Percentiles rank a stretch among this genome's conserved stretches.
These are phyloP conservation scores for Todus mexicanus DNA, from an alignment of 2,797 vertebrate genomes.

Conservation along the genomic window DNA sequence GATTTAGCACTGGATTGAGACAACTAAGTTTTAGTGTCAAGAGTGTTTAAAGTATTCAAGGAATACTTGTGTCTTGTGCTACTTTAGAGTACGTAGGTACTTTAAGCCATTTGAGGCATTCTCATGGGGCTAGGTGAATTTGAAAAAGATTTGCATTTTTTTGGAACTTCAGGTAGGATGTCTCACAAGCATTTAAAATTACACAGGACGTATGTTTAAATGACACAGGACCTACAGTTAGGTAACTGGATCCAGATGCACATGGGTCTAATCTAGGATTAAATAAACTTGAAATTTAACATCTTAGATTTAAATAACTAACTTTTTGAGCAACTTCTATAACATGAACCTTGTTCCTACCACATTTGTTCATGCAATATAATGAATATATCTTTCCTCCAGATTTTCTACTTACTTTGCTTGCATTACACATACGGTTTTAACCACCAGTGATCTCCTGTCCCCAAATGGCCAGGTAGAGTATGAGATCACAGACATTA, in stretches of 20 bases:
- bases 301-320: neutral
- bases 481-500: neutral
- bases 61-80: neutral
- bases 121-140: neutral
- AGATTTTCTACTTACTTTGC: neutral
- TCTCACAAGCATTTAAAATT: constrained; percentile 6
- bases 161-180: neutral
- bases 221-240: neutral
- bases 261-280: neutral
- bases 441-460: neutral
- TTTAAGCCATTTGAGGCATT: neutral
- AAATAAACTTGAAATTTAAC: neutral
- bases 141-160: neutral
- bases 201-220: neutral
- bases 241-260: neutral
- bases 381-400: neutral
- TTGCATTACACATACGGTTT: neutral
- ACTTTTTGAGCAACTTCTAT: neutral
- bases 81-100: neutral
- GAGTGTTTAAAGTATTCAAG: neutral
- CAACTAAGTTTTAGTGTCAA: neutral
- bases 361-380: neutral
- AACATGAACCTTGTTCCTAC: neutral
- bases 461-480: neutral
- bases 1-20: neutral